Conservation (phyloP, 1,140 invertebrate genomes). For the Delia radicum region DNA sequence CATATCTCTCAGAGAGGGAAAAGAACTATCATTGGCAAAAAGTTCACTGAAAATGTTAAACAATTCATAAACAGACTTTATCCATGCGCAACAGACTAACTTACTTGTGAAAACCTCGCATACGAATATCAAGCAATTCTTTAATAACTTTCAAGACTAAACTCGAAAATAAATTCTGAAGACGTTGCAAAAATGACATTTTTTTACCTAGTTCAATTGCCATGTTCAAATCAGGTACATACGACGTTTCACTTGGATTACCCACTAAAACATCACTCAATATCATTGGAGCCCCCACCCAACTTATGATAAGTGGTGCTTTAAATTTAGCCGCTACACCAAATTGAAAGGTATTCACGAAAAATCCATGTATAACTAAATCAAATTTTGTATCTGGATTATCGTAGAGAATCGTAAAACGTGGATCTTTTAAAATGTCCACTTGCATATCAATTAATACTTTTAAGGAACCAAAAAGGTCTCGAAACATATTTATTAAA, state of each 20-base stretch:
- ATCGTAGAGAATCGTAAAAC: slow-evolving; percentile 40
- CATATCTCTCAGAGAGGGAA: slow-evolving; percentile 26
- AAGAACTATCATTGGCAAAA: slow-evolving; percentile 29
- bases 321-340: slow-evolving; percentile 41
- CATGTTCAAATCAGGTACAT: slow-evolving; percentile 41
- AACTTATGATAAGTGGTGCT: slow-evolving; percentile 40
- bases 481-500: slow-evolving; percentile 31
- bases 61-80: neutral
- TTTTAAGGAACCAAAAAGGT: slow-evolving; percentile 29
- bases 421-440: slow-evolving; percentile 39
- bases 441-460: slow-evolving; percentile 38
- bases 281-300: slow-evolving; percentile 32
- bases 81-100: neutral
- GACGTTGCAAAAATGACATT: slow-evolving; percentile 39
- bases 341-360: slow-evolving; percentile 46
- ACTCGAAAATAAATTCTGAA: slow-evolving; percentile 28
- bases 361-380: slow-evolving; percentile 45
- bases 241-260: slow-evolving; percentile 38
- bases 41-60: slow-evolving; percentile 31
- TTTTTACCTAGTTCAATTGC: slow-evolving; percentile 27
- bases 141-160: neutral
- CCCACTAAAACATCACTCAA: slow-evolving; percentile 32
- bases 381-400: slow-evolving; percentile 45
- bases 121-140: neutral
- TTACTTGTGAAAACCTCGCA: slow-evolving; percentile 31